Evolutionary conservation across 2,888 invertebrate species (phyloP), one percentile per base, ranked within the genome.

Genomic region (Drosophila borealis): DNA sequence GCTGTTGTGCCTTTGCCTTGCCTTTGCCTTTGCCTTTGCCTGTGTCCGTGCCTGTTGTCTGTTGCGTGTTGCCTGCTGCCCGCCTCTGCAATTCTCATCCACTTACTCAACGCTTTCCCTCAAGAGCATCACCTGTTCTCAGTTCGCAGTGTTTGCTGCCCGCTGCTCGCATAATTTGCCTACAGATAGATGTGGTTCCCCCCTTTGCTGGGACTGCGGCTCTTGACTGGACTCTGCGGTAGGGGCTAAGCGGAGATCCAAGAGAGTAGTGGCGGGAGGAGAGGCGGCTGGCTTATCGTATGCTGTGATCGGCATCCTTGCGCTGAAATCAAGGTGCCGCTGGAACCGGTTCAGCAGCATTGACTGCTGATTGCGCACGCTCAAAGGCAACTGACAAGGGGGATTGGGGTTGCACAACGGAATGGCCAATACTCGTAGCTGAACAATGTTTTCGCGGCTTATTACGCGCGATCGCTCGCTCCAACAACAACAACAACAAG

Each of bases 381-480:
- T 55, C 34, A 65, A 46, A 49, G 36, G 53, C 50, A 36, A 14
- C 10, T 11, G 11, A 17, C 14, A 6, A 10, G 11, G 46, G 17
- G n/a, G 29, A 29, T 21, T 4, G 21, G 21, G 21, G 21, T 21
- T 21, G 21, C 4, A 21, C 21, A 21, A 8, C 29, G 53, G 53
- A 67, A 53, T 68, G 68, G 57, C 61, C 73, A 84, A 83, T 87
- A 70, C 70, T 75, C 78, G 60, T 60, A 74, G 60, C 82, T 79
- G 82, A 85, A 80, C 85, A 89, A 88, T 91, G 89, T 89, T 91
- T 91, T 90, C 90, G 90, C 91, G 84, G 90, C 89, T 90, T 91
- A 89, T 89, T 90, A 90, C 82, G 84, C 77, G 82, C 81, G 78
- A 80, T 71, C 76, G 81, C 71, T 78, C 66, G 80, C 80, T 62